Conservation (phyloP, 2,888 invertebrate species). For the Oxystoma pomonae region DNA sequence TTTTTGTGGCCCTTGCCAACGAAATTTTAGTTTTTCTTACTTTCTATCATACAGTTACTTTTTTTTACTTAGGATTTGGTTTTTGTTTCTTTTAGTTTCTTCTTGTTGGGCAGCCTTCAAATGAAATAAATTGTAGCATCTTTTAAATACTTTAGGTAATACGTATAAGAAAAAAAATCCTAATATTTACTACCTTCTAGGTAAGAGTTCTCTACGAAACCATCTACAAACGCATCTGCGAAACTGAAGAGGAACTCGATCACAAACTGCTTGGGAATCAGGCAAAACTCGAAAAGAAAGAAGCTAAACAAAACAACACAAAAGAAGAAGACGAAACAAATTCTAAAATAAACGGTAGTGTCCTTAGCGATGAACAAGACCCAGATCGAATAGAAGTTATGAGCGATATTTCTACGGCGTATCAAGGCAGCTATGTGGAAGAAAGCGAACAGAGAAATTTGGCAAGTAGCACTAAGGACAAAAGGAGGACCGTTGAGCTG, state of each 20-base stretch:
- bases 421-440: conserved; percentile 7
- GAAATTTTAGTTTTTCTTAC: no score
- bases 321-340: not conserved
- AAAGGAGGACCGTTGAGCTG: conserved; percentile 29
- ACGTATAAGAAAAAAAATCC: no score
- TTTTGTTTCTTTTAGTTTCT: no score
- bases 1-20: no score
- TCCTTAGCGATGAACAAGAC: not conserved
- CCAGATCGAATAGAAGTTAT: not conserved
- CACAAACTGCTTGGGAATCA: conserved; percentile 28
- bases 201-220: conserved; percentile 26
- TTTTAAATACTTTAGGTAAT: no score
- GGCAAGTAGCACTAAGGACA: conserved; percentile 17
- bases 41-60: no score
- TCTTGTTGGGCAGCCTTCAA: no score
- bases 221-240: conserved; percentile 26
- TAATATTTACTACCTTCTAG: not conserved
- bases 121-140: no score
- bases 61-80: no score
- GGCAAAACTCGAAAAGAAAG: conserved; percentile 19
- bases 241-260: conserved; percentile 25
- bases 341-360: not conserved
- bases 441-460: conserved; percentile 8
- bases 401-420: not conserved
- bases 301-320: conserved; percentile 15